Conservation (phyloP, 2,113 vertebrate species). For the Elephas maximus region DNA sequence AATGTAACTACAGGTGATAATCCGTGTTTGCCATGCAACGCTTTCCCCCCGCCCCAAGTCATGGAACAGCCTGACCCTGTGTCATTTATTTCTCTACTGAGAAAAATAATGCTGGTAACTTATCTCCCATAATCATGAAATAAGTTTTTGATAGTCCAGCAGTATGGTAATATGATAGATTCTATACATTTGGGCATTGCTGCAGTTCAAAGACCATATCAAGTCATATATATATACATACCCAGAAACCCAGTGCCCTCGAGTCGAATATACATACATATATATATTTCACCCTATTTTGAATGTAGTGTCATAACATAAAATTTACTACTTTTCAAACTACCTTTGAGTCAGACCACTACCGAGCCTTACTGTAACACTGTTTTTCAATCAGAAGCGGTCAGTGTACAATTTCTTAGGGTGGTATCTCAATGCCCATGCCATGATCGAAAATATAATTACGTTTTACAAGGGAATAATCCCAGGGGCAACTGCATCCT, state of each 20-base stretch:
- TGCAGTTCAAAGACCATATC: background rate
- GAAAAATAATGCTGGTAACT: background rate
- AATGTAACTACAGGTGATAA: background rate
- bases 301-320: background rate
- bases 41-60: background rate
- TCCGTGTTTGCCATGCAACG: background rate
- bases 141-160: background rate
- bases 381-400: background rate
- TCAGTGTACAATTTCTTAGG: background rate
- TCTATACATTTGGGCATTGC: background rate
- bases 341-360: background rate
- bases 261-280: background rate
- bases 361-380: background rate
- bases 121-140: background rate
- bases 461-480: background rate
- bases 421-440: background rate
- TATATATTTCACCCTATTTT: background rate
- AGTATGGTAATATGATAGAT: background rate
- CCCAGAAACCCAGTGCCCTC: no score
- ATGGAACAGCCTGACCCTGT: background rate
- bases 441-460: background rate
- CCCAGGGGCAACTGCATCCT: background rate
- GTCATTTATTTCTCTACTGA: background rate
- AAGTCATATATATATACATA: background rate
- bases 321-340: background rate